These are phyloP conservation scores for Pristionchus exspectatus DNA, from an alignment of 2,888 invertebrate genomes.

Conservation along the genomic window DNA sequence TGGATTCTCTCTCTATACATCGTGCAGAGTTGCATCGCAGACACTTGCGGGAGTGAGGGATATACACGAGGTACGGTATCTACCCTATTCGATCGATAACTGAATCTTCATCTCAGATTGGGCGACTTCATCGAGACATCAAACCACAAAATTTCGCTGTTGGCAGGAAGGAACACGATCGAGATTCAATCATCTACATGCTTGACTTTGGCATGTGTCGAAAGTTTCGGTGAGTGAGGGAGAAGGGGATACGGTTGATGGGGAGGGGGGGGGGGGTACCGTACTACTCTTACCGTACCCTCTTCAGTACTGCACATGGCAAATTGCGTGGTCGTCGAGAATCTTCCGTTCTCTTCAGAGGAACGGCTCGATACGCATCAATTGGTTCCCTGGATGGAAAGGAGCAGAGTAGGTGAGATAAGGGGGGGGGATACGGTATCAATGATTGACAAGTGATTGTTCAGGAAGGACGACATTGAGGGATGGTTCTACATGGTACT, in stretches of 20 bases:
- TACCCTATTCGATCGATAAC: neutral
- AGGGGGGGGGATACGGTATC: neutral
- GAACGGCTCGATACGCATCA: conserved; percentile 2
- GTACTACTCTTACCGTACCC: neutral
- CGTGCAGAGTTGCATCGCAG: neutral
- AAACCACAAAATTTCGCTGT: conserved; percentile 27
- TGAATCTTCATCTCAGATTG: neutral
- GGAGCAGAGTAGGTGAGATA: conserved; percentile 18
- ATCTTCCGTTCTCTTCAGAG: neutral
- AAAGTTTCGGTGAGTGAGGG: neutral
- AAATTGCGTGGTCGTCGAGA: neutral
- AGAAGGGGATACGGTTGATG: neutral
- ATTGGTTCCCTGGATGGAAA: neutral
- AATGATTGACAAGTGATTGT: neutral
- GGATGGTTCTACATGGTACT: neutral
- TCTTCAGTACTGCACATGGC: neutral
- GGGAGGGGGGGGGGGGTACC: neutral
- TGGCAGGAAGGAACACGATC: neutral
- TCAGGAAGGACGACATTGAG: conserved; percentile 20
- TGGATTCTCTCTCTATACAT: neutral
- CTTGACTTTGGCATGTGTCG: conserved; percentile 36
- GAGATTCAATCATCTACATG: neutral
- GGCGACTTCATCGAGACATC: conserved; percentile 5
- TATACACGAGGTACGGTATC: conserved; percentile 14
- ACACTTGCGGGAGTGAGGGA: conserved; percentile 22